phyloP scores from a whole-genome alignment of 2,888 invertebrate species.

The Lacanobia wlatinum region DNA sequence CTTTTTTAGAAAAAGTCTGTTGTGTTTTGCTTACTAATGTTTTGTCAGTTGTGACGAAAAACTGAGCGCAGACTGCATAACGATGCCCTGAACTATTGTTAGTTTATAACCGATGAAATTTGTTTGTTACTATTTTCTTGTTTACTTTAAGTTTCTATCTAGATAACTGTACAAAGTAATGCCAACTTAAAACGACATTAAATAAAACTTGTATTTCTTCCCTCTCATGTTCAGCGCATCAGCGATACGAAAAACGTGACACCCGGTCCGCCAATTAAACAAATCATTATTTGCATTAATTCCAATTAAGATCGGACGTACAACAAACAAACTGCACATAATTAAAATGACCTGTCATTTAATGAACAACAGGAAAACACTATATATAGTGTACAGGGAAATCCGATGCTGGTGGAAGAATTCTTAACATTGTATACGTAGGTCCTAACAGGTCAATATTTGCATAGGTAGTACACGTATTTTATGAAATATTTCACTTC shows the following conservation, averaged over 20 bases:
- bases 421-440: conserved; percentile 39
- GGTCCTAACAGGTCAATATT: conserved; percentile 36
- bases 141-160: conserved; percentile 7
- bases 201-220: conserved; percentile 9
- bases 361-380: conserved; percentile 68
- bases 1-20: conserved; percentile 27
- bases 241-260: conserved; percentile 46
- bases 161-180: not conserved
- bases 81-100: conserved; percentile 24
- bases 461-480: conserved; percentile 32
- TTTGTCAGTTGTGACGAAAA: conserved; percentile 41
- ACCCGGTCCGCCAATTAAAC: conserved; percentile 36
- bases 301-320: conserved; percentile 47
- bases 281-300: conserved; percentile 53
- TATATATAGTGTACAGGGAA: conserved; percentile 63
- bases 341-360: conserved; percentile 58
- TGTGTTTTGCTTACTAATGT: conserved; percentile 45
- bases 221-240: not conserved
- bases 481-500: conserved; percentile 35
- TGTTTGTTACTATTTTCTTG: conserved; percentile 14
- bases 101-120: not conserved
- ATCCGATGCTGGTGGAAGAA: conserved; percentile 51
- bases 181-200: not conserved
- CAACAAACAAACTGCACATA: conserved; percentile 51
- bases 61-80: conserved; percentile 14